Conservation (phyloP, 1,140 invertebrate species). For the Hycleus cichorii region DNA sequence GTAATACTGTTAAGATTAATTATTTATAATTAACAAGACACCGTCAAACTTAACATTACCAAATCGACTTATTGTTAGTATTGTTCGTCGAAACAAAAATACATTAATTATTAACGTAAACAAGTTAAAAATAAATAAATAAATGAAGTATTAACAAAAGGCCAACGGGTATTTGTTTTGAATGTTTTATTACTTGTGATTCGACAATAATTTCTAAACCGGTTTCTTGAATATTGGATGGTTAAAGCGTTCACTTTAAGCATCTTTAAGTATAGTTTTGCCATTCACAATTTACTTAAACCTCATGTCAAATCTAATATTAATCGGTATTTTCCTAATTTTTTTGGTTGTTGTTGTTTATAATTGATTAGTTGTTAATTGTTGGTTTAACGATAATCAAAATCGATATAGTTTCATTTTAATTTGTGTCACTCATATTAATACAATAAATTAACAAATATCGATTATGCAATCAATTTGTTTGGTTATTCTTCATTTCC, state of each 20-base stretch:
- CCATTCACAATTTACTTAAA: too few relatives aligned
- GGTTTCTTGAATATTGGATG: not conserved
- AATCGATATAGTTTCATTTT: not conserved
- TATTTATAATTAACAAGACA: conserved; percentile 1
- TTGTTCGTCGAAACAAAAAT: not conserved
- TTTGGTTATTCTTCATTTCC: not conserved
- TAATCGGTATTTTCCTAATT: too few relatives aligned
- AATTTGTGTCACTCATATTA: not conserved
- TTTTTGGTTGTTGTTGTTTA: too few relatives aligned
- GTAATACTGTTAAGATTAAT: conserved; percentile 1
- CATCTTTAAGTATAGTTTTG: too few relatives aligned
- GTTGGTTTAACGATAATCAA: not conserved
- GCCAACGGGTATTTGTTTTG: conserved; percentile 2
- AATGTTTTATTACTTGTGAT: not conserved
- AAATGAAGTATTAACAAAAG: conserved; percentile 5
- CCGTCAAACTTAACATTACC: not conserved
- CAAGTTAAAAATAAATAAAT: conserved; percentile 5
- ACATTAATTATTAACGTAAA: conserved; percentile 4
- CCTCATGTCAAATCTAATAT: too few relatives aligned
- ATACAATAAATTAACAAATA: not conserved
- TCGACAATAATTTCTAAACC: conserved; percentile 6
- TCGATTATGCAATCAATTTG: conserved; percentile 3
- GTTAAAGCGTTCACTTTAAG: too few relatives aligned
- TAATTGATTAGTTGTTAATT: too few relatives aligned
- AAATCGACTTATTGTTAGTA: not conserved